A percentile compares a stretch with the other conserved stretches of the same genome.
phyloP scores from a whole-genome alignment of 2,113 vertebrate species.

The Muntiacus reevesi region DNA sequence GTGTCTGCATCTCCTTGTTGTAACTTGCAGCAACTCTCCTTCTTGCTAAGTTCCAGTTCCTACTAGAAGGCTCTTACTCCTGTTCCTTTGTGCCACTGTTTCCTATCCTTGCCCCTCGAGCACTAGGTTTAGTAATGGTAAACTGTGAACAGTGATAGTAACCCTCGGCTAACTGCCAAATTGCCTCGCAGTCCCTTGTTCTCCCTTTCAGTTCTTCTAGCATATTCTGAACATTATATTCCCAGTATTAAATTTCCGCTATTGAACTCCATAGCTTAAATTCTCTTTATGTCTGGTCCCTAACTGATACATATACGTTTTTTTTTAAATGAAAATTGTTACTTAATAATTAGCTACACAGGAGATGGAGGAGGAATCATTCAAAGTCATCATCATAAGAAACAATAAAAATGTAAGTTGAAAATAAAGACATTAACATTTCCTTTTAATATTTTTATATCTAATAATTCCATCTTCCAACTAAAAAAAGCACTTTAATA shows the following conservation, averaged over 20 bases:
- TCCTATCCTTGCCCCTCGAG: neutral
- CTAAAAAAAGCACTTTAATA: neutral
- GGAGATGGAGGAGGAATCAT: neutral
- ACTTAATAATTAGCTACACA: conserved; percentile 3
- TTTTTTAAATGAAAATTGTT: conserved; percentile 5
- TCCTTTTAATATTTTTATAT: neutral
- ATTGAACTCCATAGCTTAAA: conserved; percentile 27
- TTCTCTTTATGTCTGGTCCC: neutral
- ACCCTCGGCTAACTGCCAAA: neutral
- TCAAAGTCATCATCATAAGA: neutral
- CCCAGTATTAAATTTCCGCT: neutral
- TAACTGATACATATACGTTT: neutral
- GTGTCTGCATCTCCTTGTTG: neutral
- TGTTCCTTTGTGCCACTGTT: neutral
- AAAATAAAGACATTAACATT: conserved; percentile 27
- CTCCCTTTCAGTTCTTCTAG: neutral
- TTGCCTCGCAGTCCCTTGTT: neutral
- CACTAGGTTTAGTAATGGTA: neutral
- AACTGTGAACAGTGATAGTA: neutral
- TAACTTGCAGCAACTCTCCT: neutral
- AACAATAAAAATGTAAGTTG: conserved; percentile 9
- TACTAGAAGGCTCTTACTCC: neutral
- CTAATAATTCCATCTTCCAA: neutral
- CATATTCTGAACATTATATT: neutral
- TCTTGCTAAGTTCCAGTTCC: neutral